These are phyloP conservation scores for Calameuta pallipes DNA, from an alignment of 2,888 invertebrate species.

Conservation along the genomic window DNA sequence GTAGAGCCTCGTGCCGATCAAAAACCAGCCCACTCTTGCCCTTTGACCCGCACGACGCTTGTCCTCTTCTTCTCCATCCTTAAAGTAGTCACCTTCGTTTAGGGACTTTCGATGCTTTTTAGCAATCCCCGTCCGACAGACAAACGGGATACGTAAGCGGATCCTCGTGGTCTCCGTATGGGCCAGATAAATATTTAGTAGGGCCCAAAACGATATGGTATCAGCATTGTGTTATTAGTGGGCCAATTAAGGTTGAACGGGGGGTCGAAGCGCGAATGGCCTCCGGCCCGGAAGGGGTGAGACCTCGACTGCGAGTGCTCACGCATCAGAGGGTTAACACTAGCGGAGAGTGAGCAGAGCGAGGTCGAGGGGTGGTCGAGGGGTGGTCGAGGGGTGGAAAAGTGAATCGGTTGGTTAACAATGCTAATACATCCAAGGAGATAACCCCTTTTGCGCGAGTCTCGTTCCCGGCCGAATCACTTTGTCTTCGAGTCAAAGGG, in stretches of 20 bases:
- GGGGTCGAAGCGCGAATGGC: not conserved
- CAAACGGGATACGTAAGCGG: not conserved
- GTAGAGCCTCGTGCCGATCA: constrained; percentile 14
- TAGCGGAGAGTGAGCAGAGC: constrained; percentile 34
- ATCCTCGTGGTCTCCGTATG: not conserved
- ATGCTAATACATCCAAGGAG: constrained; percentile 59
- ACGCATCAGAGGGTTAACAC: constrained; percentile 26
- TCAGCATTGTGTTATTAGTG: not conserved
- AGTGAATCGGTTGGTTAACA: constrained; percentile 61
- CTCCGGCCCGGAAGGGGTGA: constrained; percentile 2
- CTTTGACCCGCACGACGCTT: not conserved
- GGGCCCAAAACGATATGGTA: not conserved
- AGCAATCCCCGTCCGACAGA: not conserved
- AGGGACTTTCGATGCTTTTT: not conserved
- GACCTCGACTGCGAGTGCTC: constrained; percentile 26
- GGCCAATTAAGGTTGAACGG: not conserved
- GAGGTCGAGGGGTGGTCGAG: constrained; percentile 44
- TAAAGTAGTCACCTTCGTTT: not conserved
- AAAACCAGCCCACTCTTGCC: constrained; percentile 3
- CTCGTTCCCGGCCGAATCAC: constrained; percentile 31
- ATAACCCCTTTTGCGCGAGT: constrained; percentile 26
- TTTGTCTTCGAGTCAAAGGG: constrained; percentile 57
- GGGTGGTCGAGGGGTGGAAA: constrained; percentile 49
- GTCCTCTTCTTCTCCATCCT: not conserved
- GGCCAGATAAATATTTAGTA: not conserved